phyloP scores from a whole-genome alignment of 2,797 vertebrate genomes.

The Ambastaia sidthimunki region DNA sequence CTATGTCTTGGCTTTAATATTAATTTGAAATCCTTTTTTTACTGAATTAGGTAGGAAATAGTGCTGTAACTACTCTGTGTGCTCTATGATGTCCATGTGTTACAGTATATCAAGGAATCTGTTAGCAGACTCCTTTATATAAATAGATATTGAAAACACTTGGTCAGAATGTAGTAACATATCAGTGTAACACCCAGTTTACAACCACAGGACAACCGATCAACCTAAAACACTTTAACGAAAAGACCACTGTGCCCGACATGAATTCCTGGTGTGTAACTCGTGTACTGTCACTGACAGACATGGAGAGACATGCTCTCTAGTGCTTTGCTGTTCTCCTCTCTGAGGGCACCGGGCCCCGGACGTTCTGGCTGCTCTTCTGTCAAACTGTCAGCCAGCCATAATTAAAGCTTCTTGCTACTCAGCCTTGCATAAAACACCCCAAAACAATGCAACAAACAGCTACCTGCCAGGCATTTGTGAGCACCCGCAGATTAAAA shows the following conservation, averaged over 20 bases:
- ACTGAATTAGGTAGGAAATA: too few relatives aligned
- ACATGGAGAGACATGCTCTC: constrained; percentile 29
- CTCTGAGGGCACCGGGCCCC: constrained; percentile 28
- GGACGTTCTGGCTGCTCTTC: constrained; percentile 37
- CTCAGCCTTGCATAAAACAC: constrained; percentile 53
- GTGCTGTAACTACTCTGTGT: neutral
- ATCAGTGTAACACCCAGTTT: constrained; percentile 8
- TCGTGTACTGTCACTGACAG: constrained; percentile 38
- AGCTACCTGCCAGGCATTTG: constrained; percentile 16
- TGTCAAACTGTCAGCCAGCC: constrained; percentile 78
- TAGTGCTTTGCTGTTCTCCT: constrained; percentile 23
- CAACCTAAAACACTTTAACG: constrained; percentile 25
- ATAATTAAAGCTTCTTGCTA: constrained; percentile 68
- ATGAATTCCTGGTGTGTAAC: constrained; percentile 39
- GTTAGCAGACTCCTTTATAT: neutral
- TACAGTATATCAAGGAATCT: neutral
- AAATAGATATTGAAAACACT: constrained; percentile 13
- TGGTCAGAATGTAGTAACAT: constrained; percentile 20
- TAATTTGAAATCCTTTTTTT: too few relatives aligned
- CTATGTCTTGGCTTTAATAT: too few relatives aligned
- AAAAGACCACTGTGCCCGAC: constrained; percentile 8
- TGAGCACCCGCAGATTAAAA: constrained; percentile 8
- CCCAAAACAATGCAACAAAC: constrained; percentile 33
- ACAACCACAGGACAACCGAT: constrained; percentile 16
- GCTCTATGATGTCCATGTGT: too few relatives aligned